phyloP scores from a whole-genome alignment of 2,113 vertebrate species.

The crab-eating macaque (Macaca fascicularis) region T2T-MFA8v1.1 NC_088377.1:93064501-93065000 shows the following conservation, averaged over 20 bases:
- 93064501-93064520: not conserved
- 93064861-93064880: not conserved
- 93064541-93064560: not conserved
- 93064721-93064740: not conserved
- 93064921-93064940: not conserved
- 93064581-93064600: not conserved
- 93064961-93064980: not conserved
- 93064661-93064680: not conserved
- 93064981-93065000: not conserved
- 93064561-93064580: not conserved
- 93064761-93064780: not conserved
- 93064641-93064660: not conserved
- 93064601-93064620: not conserved
- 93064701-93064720: not conserved
- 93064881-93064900: not conserved
- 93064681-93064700: not conserved
- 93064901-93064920: not conserved
- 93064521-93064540: not conserved
- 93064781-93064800: not conserved
- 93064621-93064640: not conserved
- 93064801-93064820: not conserved
- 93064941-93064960: not conserved
- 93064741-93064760: not conserved
- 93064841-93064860: not conserved
- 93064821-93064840: not conserved